Base-by-base conservation (phyloP, 2,797 vertebrate species). In the Babyrousa celebensis region DNA sequence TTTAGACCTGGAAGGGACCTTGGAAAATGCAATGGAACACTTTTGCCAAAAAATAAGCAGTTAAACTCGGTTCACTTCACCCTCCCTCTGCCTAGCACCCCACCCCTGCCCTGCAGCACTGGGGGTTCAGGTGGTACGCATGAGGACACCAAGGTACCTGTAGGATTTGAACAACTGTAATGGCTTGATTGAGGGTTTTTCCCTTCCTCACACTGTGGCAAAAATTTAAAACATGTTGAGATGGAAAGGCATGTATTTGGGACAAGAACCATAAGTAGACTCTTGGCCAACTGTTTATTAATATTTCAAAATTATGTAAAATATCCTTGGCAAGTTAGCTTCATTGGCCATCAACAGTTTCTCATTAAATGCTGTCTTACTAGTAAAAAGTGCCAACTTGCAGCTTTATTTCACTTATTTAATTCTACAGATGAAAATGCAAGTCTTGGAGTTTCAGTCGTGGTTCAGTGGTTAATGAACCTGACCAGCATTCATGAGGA, bases 251-350 rank as follows among this genome's bases (percentile, higher is more conserved):
- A 20, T 71, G 32, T 80, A 14, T 80, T 27, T 65, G 27, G 48
- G 23, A 80, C 23, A 94, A 12, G 20, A 85, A 43, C 21, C 32
- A 11, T 32, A 60, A 48, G 56, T 40, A 68, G 52, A 77, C 23
- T 70, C 36, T 74, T 80, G 36, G 58, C 48, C 32, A 91, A 23
- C 54, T 91, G 56, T 36, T 6, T 54, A 27, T 74, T 60, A 54
- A 80, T 74, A 14, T 48, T 79, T 60, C 18, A 88, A 63, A 88
- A 54, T 77, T 75, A 36, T 43, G 82, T 78, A 84, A 95, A 84
- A 63, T 27, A 71, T 71, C 56, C n/a, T 78, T 89, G n/a, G 29
- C 32, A 84, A 63, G 16, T 25, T 88, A 40, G 1, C 36, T 54
- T 82, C 62, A 27, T 77, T 82, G 40, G 25, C 5, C 27, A 78